These are phyloP conservation scores for Crotalus helleri DNA, from an alignment of 2,113 vertebrate species.

Conservation along the genomic window DNA sequence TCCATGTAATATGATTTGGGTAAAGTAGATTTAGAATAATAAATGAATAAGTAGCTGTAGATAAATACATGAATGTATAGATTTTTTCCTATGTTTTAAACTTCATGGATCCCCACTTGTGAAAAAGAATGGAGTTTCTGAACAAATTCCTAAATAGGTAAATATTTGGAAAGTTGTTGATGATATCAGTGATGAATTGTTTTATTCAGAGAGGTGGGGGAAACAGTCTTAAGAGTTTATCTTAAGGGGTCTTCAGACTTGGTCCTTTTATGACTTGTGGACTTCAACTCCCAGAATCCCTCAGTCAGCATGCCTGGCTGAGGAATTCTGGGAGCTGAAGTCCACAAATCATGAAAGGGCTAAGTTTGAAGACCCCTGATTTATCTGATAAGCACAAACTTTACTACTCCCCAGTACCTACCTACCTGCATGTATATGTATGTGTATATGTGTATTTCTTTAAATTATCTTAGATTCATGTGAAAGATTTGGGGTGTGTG, in stretches of 20 bases:
- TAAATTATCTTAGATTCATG: constrained; percentile 2
- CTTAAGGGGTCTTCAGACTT: too few species aligned
- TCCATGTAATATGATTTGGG: constrained; percentile 67
- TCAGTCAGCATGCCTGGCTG: too few species aligned
- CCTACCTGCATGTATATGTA: not conserved
- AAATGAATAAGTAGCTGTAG: constrained; percentile 62
- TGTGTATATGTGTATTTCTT: not conserved
- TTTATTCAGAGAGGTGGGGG: not conserved
- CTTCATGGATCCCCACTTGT: constrained; percentile 62
- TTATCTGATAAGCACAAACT: constrained; percentile 34
- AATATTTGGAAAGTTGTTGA: not conserved
- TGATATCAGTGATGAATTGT: not conserved
- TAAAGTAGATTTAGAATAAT: constrained; percentile 69
- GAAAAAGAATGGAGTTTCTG: constrained; percentile 47
- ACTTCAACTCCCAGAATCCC: too few species aligned
- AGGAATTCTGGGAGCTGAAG: too few species aligned
- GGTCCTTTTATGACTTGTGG: too few species aligned
- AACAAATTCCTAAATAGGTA: not conserved
- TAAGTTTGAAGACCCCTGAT: too few species aligned
- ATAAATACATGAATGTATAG: constrained; percentile 65
- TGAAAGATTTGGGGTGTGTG: not conserved
- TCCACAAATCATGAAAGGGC: too few species aligned
- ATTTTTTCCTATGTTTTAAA: constrained; percentile 67
- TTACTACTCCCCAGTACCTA: not conserved
- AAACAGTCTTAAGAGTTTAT: not conserved